phyloP scores from a whole-genome alignment of 1,140 invertebrate species.

The Lordiphosa stackelbergi region DNA sequence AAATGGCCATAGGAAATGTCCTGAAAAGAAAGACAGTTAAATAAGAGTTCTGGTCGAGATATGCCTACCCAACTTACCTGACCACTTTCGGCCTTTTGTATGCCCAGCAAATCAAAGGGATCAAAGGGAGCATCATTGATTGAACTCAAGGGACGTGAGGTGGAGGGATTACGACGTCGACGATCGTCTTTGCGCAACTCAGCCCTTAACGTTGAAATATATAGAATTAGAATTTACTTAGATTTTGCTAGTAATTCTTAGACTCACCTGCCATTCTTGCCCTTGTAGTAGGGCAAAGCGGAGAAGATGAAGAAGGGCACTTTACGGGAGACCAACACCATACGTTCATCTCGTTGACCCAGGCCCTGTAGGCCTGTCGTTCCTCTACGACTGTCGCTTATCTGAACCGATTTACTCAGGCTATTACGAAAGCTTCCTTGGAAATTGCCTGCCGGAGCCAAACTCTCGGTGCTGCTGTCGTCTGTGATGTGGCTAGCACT shows the following conservation, averaged over 20 bases:
- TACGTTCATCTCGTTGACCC: slow-evolving; percentile 82
- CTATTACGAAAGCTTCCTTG: slow-evolving; percentile 69
- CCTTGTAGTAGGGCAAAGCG: slow-evolving; percentile 87
- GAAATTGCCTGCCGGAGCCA: slow-evolving; percentile 75
- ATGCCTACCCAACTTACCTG: slow-evolving; percentile 77
- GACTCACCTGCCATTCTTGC: slow-evolving; percentile 81
- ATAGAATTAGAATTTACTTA: neutral
- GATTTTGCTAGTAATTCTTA: too few species aligned
- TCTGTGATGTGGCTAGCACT: slow-evolving; percentile 72
- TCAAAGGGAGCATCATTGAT: slow-evolving; percentile 89
- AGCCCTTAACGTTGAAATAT: slow-evolving; percentile 77
- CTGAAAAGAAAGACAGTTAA: slow-evolving; percentile 62
- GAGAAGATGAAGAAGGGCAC: slow-evolving; percentile 90
- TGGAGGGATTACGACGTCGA: slow-evolving; percentile 87
- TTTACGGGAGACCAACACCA: slow-evolving; percentile 84
- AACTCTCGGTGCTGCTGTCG: slow-evolving; percentile 72
- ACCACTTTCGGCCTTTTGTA: slow-evolving; percentile 89
- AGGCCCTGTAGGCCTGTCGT: slow-evolving; percentile 17
- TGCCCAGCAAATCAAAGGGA: slow-evolving; percentile 89
- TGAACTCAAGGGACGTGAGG: slow-evolving; percentile 88
- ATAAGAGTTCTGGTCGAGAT: neutral
- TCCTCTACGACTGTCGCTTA: slow-evolving; percentile 62
- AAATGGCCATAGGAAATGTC: slow-evolving; percentile 92
- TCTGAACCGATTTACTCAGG: slow-evolving; percentile 80
- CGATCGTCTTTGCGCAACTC: slow-evolving; percentile 87